Evolutionary conservation across 2,113 vertebrate genomes (phyloP), one percentile per base, ranked within the genome.

Genomic region (Numida meleagris): DNA sequence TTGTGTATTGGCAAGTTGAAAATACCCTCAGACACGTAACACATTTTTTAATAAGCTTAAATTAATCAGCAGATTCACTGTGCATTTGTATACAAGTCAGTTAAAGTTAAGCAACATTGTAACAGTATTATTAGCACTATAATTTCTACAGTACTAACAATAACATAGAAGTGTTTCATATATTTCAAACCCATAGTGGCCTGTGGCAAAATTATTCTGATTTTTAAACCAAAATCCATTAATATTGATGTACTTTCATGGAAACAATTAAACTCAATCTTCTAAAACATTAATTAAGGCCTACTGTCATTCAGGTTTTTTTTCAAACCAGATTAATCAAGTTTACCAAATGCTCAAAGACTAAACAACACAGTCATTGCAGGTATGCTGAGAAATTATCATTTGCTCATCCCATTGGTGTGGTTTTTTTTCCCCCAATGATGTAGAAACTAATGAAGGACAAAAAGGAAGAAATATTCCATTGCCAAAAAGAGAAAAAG

Each of bases 361-460:
- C 85, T 74, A n/a, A 82, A 70, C 43, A 73, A 42, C 12, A 14
- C 5, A 38, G 21, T 33, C 53, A 57, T 46, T 71, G 25, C 38
- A 58, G 45, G 45, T 90, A 72, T 33, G 27, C 55, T 74, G 16
- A 33, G 40, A 66, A 88, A 38, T 70, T 72, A 68, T 18, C 36
- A 3, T 42, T 78, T 45, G 34, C 50, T 77, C 48, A 68, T 8
- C 31, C 14, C 38, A 59, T 1, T 27, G 46, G 38, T 77, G 9
- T 14, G 31, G 40, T 57, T 20, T 20, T 19, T 33, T 86, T 70
- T 45, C 33, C 43, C 14, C 70, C 80, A 59, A 23, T 72, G 63
- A 24, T 7, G 75, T 29, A 92, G 74, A 53, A 77, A 42, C 89
- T 96, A 96, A 91, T 23, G 89, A 97, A 95, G 72, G 80, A 67